Conservation (phyloP, 2,797 vertebrate genomes). For the Paramormyrops hopkinsi region DNA sequence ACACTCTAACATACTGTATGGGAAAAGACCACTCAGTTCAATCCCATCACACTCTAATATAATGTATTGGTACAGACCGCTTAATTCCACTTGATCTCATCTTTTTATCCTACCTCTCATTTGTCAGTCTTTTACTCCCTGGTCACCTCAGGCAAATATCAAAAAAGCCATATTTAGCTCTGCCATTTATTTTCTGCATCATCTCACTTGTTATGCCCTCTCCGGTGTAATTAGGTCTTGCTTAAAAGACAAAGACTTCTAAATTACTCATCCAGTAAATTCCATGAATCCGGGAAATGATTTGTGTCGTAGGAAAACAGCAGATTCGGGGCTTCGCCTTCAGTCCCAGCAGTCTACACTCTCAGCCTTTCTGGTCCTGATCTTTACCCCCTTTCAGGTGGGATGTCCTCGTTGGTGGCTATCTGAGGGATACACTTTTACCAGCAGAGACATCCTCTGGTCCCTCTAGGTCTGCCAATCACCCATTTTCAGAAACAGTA, state of each 20-base stretch:
- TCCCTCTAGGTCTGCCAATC: not conserved
- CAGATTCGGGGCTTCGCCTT: not conserved
- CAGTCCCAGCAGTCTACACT: not conserved
- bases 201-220: not conserved
- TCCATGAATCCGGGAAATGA: not conserved
- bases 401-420: not conserved
- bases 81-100: not conserved
- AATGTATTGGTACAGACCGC: not conserved
- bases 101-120: not conserved
- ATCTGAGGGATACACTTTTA: not conserved
- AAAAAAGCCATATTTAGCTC: not conserved
- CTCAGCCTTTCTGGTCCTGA: not conserved
- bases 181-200: not conserved
- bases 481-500: not conserved
- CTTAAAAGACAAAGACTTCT: conserved; percentile 15
- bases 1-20: not conserved
- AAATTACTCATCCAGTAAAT: conserved; percentile 11
- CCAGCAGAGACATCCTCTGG: not conserved
- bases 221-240: conserved; percentile 8
- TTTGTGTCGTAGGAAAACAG: not conserved
- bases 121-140: not conserved
- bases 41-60: not conserved
- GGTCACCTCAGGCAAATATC: not conserved
- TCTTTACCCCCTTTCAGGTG: not conserved
- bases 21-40: not conserved